phyloP scores from a whole-genome alignment of 2,888 invertebrate genomes.

The Mythimna ferrago region DNA sequence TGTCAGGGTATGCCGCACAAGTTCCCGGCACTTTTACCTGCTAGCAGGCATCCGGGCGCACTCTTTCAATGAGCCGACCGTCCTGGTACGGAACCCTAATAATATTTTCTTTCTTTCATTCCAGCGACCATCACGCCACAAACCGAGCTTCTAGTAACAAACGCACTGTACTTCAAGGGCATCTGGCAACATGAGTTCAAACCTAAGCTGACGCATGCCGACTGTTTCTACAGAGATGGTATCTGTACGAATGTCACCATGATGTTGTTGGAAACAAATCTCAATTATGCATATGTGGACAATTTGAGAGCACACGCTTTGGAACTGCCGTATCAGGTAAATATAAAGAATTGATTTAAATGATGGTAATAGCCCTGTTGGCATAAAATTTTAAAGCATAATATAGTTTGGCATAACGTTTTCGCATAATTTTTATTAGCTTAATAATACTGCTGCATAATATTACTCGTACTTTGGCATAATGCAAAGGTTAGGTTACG shows the following conservation, averaged over 20 bases:
- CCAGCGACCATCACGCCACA: slow-evolving; percentile 86
- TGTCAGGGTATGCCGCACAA: too few relatives aligned
- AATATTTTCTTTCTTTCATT: slow-evolving; percentile 10
- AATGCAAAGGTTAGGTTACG: too few relatives aligned
- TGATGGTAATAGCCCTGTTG: too few relatives aligned
- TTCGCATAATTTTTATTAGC: too few relatives aligned
- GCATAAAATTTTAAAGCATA: too few relatives aligned
- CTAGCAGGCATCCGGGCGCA: too few relatives aligned
- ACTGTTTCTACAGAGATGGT: slow-evolving; percentile 89
- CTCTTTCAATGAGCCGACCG: too few relatives aligned
- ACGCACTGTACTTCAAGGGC: slow-evolving; percentile 93
- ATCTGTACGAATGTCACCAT: slow-evolving; percentile 88
- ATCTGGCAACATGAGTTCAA: slow-evolving; percentile 91
- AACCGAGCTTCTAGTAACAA: slow-evolving; percentile 90
- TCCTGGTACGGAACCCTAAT: too few relatives aligned
- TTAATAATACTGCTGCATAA: too few relatives aligned
- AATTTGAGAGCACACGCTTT: slow-evolving; percentile 91
- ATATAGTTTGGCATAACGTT: too few relatives aligned
- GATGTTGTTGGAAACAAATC: slow-evolving; percentile 91
- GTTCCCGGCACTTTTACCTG: too few relatives aligned
- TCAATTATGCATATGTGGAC: slow-evolving; percentile 90
- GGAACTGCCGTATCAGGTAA: slow-evolving; percentile 92
- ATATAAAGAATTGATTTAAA: background rate
- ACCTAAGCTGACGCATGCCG: slow-evolving; percentile 81
- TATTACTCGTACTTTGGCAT: too few relatives aligned